Evolutionary conservation across 2,888 invertebrate genomes (phyloP).

Genomic region (Chirona hameri): DNA sequence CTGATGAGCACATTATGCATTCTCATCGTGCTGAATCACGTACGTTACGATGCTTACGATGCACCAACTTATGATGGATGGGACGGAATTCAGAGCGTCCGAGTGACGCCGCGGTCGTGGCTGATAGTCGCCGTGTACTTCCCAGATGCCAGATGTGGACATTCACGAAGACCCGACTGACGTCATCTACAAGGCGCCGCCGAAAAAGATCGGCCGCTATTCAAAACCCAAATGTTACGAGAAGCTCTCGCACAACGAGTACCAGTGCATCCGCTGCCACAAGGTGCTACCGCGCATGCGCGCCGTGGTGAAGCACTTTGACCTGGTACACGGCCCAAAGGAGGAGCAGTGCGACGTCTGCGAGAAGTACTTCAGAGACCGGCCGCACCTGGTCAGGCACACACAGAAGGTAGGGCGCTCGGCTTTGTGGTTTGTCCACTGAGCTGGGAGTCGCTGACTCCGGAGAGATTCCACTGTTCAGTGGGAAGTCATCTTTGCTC

Average conservation of each 20-base stretch:
- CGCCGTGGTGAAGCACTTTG: constrained; percentile 13
- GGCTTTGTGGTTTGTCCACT: neutral
- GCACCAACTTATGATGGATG: too few relatives aligned
- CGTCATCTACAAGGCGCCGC: neutral
- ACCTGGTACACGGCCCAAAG: constrained; percentile 9
- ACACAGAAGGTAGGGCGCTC: neutral
- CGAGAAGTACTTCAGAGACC: constrained; percentile 9
- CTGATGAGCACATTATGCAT: too few relatives aligned
- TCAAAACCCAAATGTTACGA: neutral
- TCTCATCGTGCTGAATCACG: too few relatives aligned
- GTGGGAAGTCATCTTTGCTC: too few relatives aligned
- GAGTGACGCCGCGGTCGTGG: too few relatives aligned
- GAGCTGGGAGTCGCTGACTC: too few relatives aligned
- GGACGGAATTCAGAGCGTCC: too few relatives aligned
- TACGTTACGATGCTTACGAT: too few relatives aligned
- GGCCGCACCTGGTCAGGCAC: neutral
- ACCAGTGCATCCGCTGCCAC: constrained; percentile 27
- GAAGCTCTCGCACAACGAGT: neutral
- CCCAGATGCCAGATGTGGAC: neutral
- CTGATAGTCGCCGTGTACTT: neutral
- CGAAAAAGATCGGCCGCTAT: neutral
- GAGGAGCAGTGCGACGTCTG: constrained; percentile 23
- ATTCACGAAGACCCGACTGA: neutral
- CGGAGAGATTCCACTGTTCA: too few relatives aligned
- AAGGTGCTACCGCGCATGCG: constrained; percentile 24